phyloP scores from a whole-genome alignment of 2,888 invertebrate genomes.

The Chirona hameri region DNA sequence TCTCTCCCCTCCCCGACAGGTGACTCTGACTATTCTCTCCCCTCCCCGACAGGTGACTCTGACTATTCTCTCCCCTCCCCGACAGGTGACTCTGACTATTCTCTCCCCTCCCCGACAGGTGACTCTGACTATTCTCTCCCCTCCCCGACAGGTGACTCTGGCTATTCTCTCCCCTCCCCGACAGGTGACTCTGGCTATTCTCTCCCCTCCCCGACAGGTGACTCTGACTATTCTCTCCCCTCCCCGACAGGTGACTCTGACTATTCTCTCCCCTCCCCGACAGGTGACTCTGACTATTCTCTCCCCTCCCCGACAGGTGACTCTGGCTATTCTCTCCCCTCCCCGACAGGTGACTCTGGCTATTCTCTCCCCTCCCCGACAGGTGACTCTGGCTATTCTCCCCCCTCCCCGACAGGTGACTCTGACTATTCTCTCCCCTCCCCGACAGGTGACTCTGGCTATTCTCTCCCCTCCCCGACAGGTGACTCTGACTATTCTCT shows the following conservation, averaged over 20 bases:
- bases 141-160: not conserved
- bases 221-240: not conserved
- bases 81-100: not conserved
- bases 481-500: not conserved
- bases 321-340: not conserved
- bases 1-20: not conserved
- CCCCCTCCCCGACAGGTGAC: not conserved
- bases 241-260: not conserved
- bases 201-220: not conserved
- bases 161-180: no score
- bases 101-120: not conserved
- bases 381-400: not conserved
- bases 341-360: not conserved
- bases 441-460: not conserved
- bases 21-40: not conserved
- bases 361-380: not conserved
- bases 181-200: not conserved
- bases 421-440: not conserved
- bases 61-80: not conserved
- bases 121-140: not conserved
- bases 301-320: not conserved
- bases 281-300: not conserved
- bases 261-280: not conserved
- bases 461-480: not conserved
- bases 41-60: not conserved